A percentile compares a stretch with the other conserved stretches of the same genome.
These are phyloP conservation scores for Lichenostomus cassidix DNA, from an alignment of 2,113 vertebrate genomes.

Conservation along the genomic window DNA sequence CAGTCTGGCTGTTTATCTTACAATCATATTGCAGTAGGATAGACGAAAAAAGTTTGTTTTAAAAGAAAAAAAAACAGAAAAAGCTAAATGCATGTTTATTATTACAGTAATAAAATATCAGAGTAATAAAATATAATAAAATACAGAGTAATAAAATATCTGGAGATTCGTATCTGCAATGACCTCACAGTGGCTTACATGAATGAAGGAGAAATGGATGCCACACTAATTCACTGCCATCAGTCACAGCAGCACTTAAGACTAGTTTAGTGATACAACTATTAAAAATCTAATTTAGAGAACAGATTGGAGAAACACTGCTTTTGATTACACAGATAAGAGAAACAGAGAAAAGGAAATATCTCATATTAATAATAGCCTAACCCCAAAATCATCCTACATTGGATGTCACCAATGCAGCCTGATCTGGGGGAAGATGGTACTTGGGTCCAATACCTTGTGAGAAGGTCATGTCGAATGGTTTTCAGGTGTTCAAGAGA, in stretches of 20 bases:
- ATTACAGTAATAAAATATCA: neutral
- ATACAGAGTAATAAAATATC: neutral
- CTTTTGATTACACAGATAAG: neutral
- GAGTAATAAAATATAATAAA: neutral
- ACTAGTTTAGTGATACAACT: neutral
- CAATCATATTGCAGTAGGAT: neutral
- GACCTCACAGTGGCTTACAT: neutral
- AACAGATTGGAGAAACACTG: neutral
- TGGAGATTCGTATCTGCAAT: neutral
- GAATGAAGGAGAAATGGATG: neutral
- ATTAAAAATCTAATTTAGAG: neutral
- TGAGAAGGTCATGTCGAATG: slow-evolving; percentile 83
- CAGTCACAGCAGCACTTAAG: neutral
- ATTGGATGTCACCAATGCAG: neutral
- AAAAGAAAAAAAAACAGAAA: neutral
- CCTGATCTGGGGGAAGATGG: neutral
- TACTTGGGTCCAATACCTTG: slow-evolving; percentile 74
- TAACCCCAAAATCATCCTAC: neutral
- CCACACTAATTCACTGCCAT: neutral
- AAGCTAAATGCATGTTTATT: neutral
- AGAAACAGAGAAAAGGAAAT: neutral
- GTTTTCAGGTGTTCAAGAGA: slow-evolving; percentile 86
- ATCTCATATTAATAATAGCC: neutral
- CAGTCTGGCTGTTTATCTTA: neutral
- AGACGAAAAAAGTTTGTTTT: neutral